Conservation (phyloP, 2,888 invertebrate genomes). For the Coecobrya sp. region DNA sequence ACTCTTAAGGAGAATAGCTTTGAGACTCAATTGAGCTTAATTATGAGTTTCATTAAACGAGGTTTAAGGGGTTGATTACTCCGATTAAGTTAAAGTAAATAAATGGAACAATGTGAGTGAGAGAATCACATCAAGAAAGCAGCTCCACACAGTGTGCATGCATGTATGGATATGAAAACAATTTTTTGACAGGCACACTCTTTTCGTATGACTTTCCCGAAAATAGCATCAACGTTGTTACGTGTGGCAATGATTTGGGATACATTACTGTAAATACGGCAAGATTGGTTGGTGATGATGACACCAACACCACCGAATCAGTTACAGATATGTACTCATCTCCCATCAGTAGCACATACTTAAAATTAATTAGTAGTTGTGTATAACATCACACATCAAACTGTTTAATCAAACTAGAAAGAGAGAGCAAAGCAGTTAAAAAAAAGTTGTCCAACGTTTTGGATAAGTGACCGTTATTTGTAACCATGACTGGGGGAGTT, state of each 20-base stretch:
- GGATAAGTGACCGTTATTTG: neutral
- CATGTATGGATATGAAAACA: no score
- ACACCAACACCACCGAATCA: neutral
- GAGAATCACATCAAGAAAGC: neutral
- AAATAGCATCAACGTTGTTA: slow-evolving; percentile 28
- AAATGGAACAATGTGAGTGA: slow-evolving; percentile 44
- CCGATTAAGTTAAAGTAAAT: slow-evolving; percentile 74
- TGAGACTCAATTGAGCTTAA: slow-evolving; percentile 80
- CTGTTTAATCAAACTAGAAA: neutral
- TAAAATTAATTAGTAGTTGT: neutral
- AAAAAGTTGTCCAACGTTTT: neutral
- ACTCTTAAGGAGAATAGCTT: slow-evolving; percentile 71
- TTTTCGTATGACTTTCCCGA: no score
- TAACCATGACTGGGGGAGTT: neutral
- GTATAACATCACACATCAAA: neutral
- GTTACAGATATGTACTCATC: neutral
- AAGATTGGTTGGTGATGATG: neutral
- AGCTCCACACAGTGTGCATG: neutral
- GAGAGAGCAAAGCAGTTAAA: neutral
- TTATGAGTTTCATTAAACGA: slow-evolving; percentile 76
- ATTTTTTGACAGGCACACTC: slow-evolving; percentile 32
- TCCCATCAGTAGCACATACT: neutral
- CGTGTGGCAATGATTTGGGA: neutral
- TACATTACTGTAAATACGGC: no score
- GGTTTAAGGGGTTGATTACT: slow-evolving; percentile 65